Conservation (phyloP, 2,113 vertebrate genomes). For the Pelusios castaneus region DNA sequence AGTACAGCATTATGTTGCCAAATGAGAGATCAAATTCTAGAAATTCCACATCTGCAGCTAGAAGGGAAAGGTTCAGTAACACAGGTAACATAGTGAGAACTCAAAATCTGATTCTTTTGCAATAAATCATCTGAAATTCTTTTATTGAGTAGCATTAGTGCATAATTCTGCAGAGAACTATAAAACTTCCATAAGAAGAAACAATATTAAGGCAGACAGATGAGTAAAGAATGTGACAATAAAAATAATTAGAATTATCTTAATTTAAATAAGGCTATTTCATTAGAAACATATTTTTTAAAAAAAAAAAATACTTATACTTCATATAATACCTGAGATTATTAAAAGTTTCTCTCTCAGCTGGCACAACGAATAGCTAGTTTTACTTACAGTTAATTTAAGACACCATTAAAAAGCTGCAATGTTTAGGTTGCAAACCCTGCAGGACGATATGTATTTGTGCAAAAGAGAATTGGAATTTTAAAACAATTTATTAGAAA, state of each 20-base stretch:
- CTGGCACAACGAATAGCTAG: too few relatives aligned
- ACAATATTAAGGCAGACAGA: background rate
- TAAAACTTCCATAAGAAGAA: background rate
- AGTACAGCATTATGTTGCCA: background rate
- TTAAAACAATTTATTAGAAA: background rate
- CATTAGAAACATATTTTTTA: too few relatives aligned
- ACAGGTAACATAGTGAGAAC: background rate
- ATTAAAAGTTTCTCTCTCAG: background rate
- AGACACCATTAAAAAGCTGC: background rate
- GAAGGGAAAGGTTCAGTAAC: background rate
- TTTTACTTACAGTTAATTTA: background rate
- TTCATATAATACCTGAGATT: background rate
- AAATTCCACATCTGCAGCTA: background rate
- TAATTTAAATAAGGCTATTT: background rate
- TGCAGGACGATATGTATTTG: background rate
- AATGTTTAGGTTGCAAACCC: background rate
- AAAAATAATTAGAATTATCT: background rate
- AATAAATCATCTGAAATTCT: background rate
- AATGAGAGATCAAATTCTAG: background rate
- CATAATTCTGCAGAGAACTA: constrained; percentile 61
- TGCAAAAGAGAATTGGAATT: background rate
- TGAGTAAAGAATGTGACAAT: background rate
- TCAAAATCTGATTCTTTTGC: background rate
- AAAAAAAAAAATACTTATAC: background rate
- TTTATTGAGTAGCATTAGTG: background rate